Evolutionary conservation across 2,888 invertebrate genomes (phyloP), one percentile per base, ranked within the genome.

Genomic region (Lasius fuliginosus): DNA sequence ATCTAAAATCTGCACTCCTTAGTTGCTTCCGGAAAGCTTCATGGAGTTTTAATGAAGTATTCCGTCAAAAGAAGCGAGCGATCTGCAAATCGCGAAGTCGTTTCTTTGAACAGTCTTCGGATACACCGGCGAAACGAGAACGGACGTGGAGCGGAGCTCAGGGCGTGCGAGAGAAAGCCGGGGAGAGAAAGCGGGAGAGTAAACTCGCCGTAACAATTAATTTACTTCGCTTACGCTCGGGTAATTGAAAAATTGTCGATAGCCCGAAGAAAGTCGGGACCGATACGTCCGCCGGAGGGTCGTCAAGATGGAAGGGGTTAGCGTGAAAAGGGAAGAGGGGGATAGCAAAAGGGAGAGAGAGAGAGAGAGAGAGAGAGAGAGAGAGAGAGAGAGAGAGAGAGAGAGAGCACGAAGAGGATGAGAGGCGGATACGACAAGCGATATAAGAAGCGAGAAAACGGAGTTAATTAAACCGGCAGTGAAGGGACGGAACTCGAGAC

Each of bases 391-490:
- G 30, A 49, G 46, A 9, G 11, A 40, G 23, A 36, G n/a, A 56
- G 23, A 60, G 42, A 23, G 46, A 23, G 33, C 33, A 68, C 42
- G 64, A 60, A 42, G 62, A 69, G 40, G 62, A 58, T 69, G 82
- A 64, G 85, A 73, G 30, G 67, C 73, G 86, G 84, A 87, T 82
- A 84, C 84, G 90, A 85, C 87, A 87, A 88, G 68, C 87, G 90
- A 90, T 91, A 88, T 92, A 92, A 92, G 92, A 91, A 91, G 90
- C 89, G 92, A 92, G 92, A 91, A 91, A 92, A 91, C 89, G 89
- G 90, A 93, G 93, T 93, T 93, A 93, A 93, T 93, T 93, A 93
- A 92, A 93, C 86, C 88, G 89, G 86, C 86, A 87, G 88, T 60
- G 69, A 83, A 84, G 85, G 85, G 86, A 74, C 76, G 73, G 82